Conservation (phyloP, 2,113 vertebrate species). For the Hydrolagus affinis region DNA sequence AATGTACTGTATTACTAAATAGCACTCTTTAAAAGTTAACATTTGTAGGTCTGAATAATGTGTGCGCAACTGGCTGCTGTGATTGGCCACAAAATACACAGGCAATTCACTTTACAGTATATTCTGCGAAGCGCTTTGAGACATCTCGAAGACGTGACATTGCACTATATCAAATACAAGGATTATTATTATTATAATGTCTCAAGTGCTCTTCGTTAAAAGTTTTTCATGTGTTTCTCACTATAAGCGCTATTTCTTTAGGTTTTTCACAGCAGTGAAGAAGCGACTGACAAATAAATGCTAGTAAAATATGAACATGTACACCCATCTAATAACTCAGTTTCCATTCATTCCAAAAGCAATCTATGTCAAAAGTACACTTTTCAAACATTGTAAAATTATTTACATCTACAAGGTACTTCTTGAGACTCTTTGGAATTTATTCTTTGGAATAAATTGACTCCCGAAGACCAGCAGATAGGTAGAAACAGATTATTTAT, state of each 20-base stretch:
- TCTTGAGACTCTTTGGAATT: background rate
- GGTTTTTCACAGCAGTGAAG: background rate
- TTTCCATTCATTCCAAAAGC: background rate
- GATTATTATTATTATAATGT: background rate
- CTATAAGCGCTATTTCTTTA: background rate
- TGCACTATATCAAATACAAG: no score
- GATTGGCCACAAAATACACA: no score
- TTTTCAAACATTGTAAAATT: conserved; percentile 6
- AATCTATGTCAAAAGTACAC: background rate
- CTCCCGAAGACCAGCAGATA: background rate
- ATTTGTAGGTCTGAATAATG: conserved; percentile 66
- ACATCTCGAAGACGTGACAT: no score
- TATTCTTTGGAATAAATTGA: background rate
- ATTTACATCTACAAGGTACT: background rate
- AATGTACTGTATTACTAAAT: conserved; percentile 27
- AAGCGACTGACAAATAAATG: background rate
- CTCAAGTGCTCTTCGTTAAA: conserved; percentile 23
- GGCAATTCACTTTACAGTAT: no score
- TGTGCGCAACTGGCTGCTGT: no score
- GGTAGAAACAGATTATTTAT: conserved; percentile 10
- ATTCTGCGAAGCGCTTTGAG: no score
- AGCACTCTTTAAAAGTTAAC: conserved; percentile 49
- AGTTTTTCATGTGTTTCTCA: background rate
- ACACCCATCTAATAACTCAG: background rate
- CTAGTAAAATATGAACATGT: background rate